These are phyloP conservation scores for Capitulum mitella DNA, from an alignment of 2,888 invertebrate species.

Conservation along the genomic window DNA sequence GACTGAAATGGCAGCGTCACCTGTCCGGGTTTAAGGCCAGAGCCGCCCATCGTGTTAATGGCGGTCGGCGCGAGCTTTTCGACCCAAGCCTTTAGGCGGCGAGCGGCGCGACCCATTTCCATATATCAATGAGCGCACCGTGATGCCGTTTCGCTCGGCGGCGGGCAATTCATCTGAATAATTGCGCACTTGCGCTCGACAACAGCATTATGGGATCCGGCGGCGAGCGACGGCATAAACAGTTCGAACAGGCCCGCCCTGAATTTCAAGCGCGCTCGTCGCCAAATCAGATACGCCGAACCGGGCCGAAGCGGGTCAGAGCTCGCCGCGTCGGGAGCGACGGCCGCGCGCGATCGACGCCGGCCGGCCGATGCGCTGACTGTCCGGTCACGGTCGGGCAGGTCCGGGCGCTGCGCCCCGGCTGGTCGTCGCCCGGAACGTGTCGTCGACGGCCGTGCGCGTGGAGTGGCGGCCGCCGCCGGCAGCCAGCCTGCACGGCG, in stretches of 20 bases:
- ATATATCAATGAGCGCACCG: too few relatives aligned
- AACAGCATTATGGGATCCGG: background rate
- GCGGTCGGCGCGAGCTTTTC: too few relatives aligned
- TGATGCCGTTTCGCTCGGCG: too few relatives aligned
- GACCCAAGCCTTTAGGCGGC: too few relatives aligned
- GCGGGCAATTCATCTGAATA: background rate
- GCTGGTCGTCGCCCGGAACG: conserved; percentile 39
- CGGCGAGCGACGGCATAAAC: background rate
- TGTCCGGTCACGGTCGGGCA: background rate
- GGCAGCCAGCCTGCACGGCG: conserved; percentile 50
- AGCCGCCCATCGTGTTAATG: too few relatives aligned
- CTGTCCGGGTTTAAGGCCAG: too few relatives aligned
- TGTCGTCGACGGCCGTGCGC: conserved; percentile 41
- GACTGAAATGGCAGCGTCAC: too few relatives aligned
- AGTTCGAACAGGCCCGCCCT: background rate
- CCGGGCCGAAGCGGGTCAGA: background rate
- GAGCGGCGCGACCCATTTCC: too few relatives aligned
- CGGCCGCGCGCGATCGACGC: too few relatives aligned
- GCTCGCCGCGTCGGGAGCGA: too few relatives aligned
- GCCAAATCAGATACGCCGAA: background rate
- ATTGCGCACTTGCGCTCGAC: conserved; percentile 5
- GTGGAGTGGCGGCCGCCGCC: conserved; percentile 43
- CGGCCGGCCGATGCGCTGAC: too few relatives aligned
- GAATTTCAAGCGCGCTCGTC: background rate
- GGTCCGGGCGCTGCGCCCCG: conserved; percentile 34